These are phyloP conservation scores for Ammodytes dubius DNA, from an alignment of 2,113 vertebrate genomes.

Conservation along the genomic window DNA sequence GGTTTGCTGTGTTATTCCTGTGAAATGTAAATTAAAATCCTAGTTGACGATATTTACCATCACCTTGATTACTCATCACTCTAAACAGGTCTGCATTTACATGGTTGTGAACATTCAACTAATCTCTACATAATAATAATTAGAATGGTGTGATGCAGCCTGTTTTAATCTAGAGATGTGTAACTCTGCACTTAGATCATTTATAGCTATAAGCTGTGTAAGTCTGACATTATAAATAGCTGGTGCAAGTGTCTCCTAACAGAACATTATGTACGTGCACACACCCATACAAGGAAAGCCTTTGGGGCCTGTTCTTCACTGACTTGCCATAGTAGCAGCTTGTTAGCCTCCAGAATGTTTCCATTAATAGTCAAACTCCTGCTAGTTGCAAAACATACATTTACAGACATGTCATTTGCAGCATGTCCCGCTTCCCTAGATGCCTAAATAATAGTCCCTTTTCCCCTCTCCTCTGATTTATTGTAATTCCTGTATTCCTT, in stretches of 20 bases:
- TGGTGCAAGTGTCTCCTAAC: too few relatives aligned
- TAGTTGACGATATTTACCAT: too few relatives aligned
- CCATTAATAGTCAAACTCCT: background rate
- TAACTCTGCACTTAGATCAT: too few relatives aligned
- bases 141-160: background rate
- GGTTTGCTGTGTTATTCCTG: background rate
- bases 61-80: too few relatives aligned
- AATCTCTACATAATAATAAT: background rate
- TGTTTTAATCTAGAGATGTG: background rate
- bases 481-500: background rate
- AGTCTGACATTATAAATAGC: too few relatives aligned
- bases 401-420: background rate
- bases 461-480: background rate
- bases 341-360: background rate
- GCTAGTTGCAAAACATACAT: background rate
- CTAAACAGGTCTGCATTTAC: too few relatives aligned
- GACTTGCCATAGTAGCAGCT: background rate
- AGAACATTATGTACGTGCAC: background rate
- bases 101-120: too few relatives aligned
- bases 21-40: background rate
- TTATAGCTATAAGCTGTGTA: too few relatives aligned
- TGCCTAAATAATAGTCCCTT: background rate
- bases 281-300: background rate
- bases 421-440: background rate
- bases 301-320: background rate